Percentiles rank a stretch among this genome's conserved stretches.
These are phyloP conservation scores for Microctenopoma stevenorrisi DNA, from an alignment of 2,797 vertebrate genomes.

Conservation along the genomic window DNA sequence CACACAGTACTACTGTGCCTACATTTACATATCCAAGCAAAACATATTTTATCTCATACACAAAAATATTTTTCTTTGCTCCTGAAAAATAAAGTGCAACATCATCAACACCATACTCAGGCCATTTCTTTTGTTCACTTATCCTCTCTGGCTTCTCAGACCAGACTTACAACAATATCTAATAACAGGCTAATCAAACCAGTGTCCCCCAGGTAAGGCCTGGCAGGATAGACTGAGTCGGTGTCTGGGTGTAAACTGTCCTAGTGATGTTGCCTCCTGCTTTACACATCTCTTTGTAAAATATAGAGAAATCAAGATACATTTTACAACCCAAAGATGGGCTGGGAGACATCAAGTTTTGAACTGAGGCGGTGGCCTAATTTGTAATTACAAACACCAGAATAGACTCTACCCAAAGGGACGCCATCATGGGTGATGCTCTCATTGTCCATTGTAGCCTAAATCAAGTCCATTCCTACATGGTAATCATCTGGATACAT, in stretches of 20 bases:
- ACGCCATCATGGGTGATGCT: conserved; percentile 23
- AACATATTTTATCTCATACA: conserved; percentile 23
- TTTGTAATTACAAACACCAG: conserved; percentile 36
- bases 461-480: conserved; percentile 27
- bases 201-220: conserved; percentile 8
- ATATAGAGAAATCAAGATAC: conserved; percentile 27
- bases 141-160: conserved; percentile 20
- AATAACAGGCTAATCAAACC: conserved; percentile 14
- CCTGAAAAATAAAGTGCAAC: conserved; percentile 81
- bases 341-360: conserved; percentile 30
- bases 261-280: conserved; percentile 20
- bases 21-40: conserved; percentile 35
- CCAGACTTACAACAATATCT: conserved; percentile 14
- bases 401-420: conserved; percentile 22
- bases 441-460: conserved; percentile 54
- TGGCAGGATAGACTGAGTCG: conserved; percentile 11
- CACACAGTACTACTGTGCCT: conserved; percentile 15
- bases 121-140: conserved; percentile 10
- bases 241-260: conserved; percentile 23
- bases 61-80: conserved; percentile 38
- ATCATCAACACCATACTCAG: conserved; percentile 61
- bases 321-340: conserved; percentile 21
- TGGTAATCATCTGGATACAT: conserved; percentile 39
- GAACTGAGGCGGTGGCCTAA: conserved; percentile 21
- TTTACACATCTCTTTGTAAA: conserved; percentile 32